Evolutionary conservation across 2,797 vertebrate genomes (phyloP), one percentile per base, ranked within the genome.

Genomic region (Centroberyx gerrardi): DNA sequence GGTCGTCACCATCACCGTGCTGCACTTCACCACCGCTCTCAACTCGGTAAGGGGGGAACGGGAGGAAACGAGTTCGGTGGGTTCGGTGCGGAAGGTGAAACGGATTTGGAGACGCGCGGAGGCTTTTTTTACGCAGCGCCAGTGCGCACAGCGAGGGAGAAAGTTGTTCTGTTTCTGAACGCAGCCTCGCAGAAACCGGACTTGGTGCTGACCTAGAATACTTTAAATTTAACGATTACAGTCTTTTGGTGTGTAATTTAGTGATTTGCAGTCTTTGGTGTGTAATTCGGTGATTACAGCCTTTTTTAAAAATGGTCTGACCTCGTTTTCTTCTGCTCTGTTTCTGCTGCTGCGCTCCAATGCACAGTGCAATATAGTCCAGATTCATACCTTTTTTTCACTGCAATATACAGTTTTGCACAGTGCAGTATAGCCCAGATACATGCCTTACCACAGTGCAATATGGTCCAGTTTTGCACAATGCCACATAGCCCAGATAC

Each of bases 21-120:
- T 98, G 18, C 97, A 98, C 93, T 97, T 99, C 95, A 95, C 91
- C 84, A 96, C 94, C 9, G 95, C 97, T 74, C 92, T 98, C 60
- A 93, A 95, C 54, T 95, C 97, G 97, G 98, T 99, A 76, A 95
- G 97, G 18, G 97, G 18, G 22, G 1, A 17, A 15, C 4, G 13
- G 27, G 8, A 4, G 2, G 1, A 52, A 36, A 15, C 10, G 14
- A 0, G 28, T 54, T 54, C 12, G 40, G 66, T 18, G 12, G 1
- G 42, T 22, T 40, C 5, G 56, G 58, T 31, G 70, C 12, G 44
- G 44, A 51, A 3, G 56, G 18, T 54, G 56, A 33, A 22, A 33
- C 33, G 33, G 33, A 33, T 7, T 22, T 54, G 55, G 59, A 66
- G 79, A 15, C 44, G 77, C 78, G 48, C 65, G 65, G 58, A 14